A percentile compares a stretch with the other conserved stretches of the same genome.
Evolutionary conservation across 2,797 vertebrate species (phyloP).

Genomic region (Octomys mimax): DNA sequence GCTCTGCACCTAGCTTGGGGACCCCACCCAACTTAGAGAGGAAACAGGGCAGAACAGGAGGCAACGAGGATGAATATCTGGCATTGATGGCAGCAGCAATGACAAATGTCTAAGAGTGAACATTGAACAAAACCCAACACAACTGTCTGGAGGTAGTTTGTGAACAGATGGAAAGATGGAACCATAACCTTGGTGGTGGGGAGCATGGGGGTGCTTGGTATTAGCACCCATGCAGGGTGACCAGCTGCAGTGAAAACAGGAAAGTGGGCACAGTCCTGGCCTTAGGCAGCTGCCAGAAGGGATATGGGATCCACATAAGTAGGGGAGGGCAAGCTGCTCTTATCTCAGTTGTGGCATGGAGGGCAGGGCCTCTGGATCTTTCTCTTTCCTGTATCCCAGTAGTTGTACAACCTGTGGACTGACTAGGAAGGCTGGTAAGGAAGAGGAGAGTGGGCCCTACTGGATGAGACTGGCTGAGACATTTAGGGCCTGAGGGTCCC

Average conservation of each 20-base stretch:
- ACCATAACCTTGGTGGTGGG: conserved; percentile 82
- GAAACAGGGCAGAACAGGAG: neutral
- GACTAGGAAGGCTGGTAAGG: neutral
- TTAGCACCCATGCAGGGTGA: conserved; percentile 32
- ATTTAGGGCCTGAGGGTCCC: neutral
- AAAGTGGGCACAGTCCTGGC: neutral
- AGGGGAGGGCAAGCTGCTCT: neutral
- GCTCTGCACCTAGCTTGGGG: conserved; percentile 63
- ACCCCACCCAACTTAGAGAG: conserved; percentile 46
- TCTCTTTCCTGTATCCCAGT: conserved; percentile 9
- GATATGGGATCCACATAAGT: neutral
- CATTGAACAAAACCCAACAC: conserved; percentile 83
- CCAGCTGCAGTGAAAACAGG: neutral
- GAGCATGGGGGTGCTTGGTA: conserved; percentile 52
- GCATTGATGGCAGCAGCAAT: conserved; percentile 78
- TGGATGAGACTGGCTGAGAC: neutral
- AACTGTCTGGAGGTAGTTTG: conserved; percentile 91
- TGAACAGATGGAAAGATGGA: conserved; percentile 86
- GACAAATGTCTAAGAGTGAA: conserved; percentile 86
- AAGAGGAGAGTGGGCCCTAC: too few relatives aligned
- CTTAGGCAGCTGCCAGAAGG: neutral
- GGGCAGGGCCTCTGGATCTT: neutral
- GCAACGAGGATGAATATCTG: conserved; percentile 40
- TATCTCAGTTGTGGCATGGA: neutral
- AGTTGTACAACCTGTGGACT: neutral